Evolutionary conservation across 2,888 invertebrate genomes (phyloP).

Genomic region (Microdon myrmicae): DNA sequence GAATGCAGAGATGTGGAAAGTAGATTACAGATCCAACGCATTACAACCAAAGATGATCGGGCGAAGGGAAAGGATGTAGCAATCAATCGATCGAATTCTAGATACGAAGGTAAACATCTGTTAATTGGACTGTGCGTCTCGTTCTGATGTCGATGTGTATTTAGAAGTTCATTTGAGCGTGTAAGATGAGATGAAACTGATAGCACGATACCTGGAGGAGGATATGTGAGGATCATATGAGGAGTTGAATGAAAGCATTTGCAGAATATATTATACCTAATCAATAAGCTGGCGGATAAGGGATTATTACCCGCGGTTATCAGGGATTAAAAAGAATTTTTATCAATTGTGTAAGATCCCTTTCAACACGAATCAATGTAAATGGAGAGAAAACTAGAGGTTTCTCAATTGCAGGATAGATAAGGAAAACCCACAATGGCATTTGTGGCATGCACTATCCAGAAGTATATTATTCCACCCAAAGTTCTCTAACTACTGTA

Average conservation of each 20-base stretch:
- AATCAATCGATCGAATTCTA: neutral
- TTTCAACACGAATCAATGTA: too few relatives aligned
- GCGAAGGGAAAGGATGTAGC: constrained; percentile 11
- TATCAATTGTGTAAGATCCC: too few relatives aligned
- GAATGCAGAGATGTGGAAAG: constrained; percentile 32
- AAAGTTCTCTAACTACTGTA: too few relatives aligned
- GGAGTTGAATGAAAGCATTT: neutral
- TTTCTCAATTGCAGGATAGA: too few relatives aligned
- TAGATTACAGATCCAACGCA: constrained; percentile 35
- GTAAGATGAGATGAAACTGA: constrained; percentile 41
- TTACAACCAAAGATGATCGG: constrained; percentile 4
- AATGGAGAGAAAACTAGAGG: too few relatives aligned
- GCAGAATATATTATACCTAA: too few relatives aligned
- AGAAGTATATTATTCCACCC: too few relatives aligned
- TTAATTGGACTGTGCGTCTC: constrained; percentile 37
- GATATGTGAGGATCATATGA: neutral
- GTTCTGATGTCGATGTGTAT: constrained; percentile 1
- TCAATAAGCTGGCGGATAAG: too few relatives aligned
- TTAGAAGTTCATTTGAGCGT: constrained; percentile 29
- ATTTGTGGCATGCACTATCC: too few relatives aligned
- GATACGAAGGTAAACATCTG: constrained; percentile 33
- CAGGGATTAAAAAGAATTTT: too few relatives aligned
- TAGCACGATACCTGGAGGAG: constrained; percentile 19
- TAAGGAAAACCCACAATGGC: too few relatives aligned
- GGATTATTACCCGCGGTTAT: too few relatives aligned